These are phyloP conservation scores for Malacosoma neustria DNA, from an alignment of 2,888 invertebrate species.

Conservation along the genomic window DNA sequence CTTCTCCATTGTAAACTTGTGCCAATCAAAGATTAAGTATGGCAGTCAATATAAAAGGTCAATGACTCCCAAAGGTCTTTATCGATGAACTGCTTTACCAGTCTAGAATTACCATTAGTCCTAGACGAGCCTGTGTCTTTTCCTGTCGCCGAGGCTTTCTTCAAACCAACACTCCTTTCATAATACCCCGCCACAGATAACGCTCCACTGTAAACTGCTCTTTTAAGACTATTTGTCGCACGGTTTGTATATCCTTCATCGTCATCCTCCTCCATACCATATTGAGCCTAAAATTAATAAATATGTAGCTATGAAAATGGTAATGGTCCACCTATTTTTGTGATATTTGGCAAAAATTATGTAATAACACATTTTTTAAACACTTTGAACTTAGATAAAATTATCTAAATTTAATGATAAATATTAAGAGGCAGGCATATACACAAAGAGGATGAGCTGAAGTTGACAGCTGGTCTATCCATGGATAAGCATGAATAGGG, in stretches of 20 bases:
- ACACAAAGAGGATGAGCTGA: too few species aligned
- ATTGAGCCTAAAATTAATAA: conserved; percentile 77
- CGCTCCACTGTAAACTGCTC: conserved; percentile 90
- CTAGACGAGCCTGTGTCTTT: conserved; percentile 88
- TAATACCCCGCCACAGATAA: conserved; percentile 90
- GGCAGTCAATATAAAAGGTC: not conserved
- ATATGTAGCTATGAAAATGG: not conserved
- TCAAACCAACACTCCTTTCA: conserved; percentile 84
- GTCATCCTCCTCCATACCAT: conserved; percentile 93
- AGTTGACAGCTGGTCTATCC: too few species aligned
- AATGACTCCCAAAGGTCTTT: not conserved
- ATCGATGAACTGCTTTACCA: not conserved
- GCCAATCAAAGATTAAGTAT: too few species aligned
- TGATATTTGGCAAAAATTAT: too few species aligned
- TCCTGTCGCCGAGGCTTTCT: conserved; percentile 84
- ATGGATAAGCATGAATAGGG: too few species aligned
- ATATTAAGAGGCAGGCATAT: too few species aligned
- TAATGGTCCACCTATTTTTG: too few species aligned
- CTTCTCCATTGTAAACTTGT: too few species aligned
- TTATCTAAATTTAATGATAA: too few species aligned
- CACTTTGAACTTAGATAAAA: too few species aligned
- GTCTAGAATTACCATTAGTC: conserved; percentile 78
- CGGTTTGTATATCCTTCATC: conserved; percentile 84
- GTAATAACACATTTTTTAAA: too few species aligned
- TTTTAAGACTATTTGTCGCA: conserved; percentile 84